These are phyloP conservation scores for Scrobipalpa costella DNA, from an alignment of 2,888 invertebrate species.

Conservation along the genomic window DNA sequence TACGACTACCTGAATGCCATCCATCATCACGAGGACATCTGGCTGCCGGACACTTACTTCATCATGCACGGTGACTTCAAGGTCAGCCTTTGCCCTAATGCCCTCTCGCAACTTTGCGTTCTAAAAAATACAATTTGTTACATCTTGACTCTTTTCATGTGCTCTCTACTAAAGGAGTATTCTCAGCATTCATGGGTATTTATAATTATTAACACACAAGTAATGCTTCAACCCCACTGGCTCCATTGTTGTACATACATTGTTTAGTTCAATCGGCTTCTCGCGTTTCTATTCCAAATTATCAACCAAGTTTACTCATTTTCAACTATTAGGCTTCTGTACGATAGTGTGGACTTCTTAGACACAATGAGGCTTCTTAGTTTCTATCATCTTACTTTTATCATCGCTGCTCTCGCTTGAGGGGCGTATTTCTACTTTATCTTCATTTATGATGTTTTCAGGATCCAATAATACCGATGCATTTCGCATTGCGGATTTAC, in stretches of 20 bases:
- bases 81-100: conserved; percentile 48
- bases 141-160: conserved; percentile 59
- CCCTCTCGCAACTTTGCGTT: not conserved
- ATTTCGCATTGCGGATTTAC: conserved; percentile 95
- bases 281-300: conserved; percentile 39
- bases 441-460: conserved; percentile 49
- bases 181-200: conserved; percentile 69
- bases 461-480: conserved; percentile 95
- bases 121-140: conserved; percentile 47
- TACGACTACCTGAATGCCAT: conserved; percentile 95
- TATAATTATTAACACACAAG: conserved; percentile 66
- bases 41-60: conserved; percentile 97
- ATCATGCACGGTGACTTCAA: conserved; percentile 98
- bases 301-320: conserved; percentile 22
- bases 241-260: conserved; percentile 55
- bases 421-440: not conserved
- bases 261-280: conserved; percentile 55
- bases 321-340: conserved; percentile 24
- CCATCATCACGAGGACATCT: conserved; percentile 95
- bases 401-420: conserved; percentile 9
- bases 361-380: conserved; percentile 28
- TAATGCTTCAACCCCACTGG: conserved; percentile 58
- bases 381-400: conserved; percentile 22
- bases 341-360: conserved; percentile 19
- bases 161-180: conserved; percentile 68